Conservation (phyloP, 2,113 vertebrate species). For the Ramphastos sulfuratus region DNA sequence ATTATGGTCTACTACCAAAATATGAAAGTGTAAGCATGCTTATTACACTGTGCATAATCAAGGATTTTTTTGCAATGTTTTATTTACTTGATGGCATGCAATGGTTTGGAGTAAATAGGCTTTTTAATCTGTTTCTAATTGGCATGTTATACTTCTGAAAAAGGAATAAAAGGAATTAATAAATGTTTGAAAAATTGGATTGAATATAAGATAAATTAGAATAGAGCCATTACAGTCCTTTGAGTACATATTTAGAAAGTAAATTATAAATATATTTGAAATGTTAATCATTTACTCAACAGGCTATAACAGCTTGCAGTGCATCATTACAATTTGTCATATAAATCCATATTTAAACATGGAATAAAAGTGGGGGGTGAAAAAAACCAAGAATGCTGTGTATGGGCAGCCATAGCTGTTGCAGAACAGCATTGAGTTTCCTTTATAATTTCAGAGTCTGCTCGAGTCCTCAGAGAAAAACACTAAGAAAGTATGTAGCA, state of each 20-base stretch:
- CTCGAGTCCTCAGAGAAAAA: neutral
- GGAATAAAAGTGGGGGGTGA: neutral
- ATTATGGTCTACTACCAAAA: constrained; percentile 1
- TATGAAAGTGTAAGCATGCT: neutral
- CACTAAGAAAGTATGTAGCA: neutral
- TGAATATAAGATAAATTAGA: constrained; percentile 54
- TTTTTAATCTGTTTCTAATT: constrained; percentile 68
- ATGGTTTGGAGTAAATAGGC: constrained; percentile 34
- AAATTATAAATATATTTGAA: constrained; percentile 67
- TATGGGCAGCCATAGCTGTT: neutral
- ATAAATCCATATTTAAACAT: constrained; percentile 35
- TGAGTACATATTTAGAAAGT: constrained; percentile 62
- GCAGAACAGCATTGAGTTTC: neutral
- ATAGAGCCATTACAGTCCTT: constrained; percentile 29
- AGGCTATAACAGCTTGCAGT: constrained; percentile 47
- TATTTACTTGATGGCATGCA: constrained; percentile 36
- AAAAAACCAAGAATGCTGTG: neutral
- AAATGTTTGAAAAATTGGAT: constrained; percentile 65
- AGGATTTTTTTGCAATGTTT: constrained; percentile 18
- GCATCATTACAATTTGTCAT: constrained; percentile 28
- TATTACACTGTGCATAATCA: constrained; percentile 25
- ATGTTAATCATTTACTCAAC: constrained; percentile 64
- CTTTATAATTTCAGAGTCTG: neutral
- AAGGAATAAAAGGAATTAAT: constrained; percentile 60
- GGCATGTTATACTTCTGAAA: constrained; percentile 45